A percentile compares a stretch with the other conserved stretches of the same genome.
These are phyloP conservation scores for Blomia tropicalis DNA, from an alignment of 2,888 invertebrate species.

Conservation along the genomic window DNA sequence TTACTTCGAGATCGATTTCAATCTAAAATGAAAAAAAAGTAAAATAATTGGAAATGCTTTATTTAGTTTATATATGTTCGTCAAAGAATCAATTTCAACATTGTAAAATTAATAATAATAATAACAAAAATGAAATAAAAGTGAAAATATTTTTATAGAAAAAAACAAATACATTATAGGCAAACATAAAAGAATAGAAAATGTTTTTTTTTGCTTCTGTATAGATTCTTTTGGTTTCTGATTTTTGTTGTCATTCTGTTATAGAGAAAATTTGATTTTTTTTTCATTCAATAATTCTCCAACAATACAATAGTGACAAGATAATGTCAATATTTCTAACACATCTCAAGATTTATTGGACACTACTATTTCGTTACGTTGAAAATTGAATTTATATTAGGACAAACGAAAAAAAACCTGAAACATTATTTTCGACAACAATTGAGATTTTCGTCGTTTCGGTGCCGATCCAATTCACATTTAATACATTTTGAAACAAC, in stretches of 20 bases:
- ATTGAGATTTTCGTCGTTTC: too few relatives aligned
- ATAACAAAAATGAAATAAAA: background rate
- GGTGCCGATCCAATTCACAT: too few relatives aligned
- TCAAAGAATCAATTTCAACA: background rate
- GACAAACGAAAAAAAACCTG: background rate
- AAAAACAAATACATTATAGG: background rate
- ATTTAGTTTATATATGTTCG: background rate
- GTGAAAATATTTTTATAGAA: too few relatives aligned
- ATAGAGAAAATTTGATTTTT: background rate
- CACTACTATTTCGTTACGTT: background rate
- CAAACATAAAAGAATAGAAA: background rate
- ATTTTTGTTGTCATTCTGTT: background rate
- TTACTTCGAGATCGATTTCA: slow-evolving; percentile 24
- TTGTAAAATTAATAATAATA: background rate
- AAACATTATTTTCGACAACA: background rate
- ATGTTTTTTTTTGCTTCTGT: background rate
- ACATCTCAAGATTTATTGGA: too few relatives aligned
- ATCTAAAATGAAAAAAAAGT: slow-evolving; percentile 15
- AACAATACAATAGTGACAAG: background rate
- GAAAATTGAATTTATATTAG: background rate
- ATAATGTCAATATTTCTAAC: too few relatives aligned
- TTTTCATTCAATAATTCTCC: background rate
- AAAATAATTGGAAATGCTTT: slow-evolving; percentile 1
- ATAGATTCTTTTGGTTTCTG: background rate
- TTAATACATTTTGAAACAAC: background rate